Percentiles rank a stretch among this genome's conserved stretches.
These are phyloP conservation scores for Abrostola tripartita DNA, from an alignment of 2,888 invertebrate species.

Conservation along the genomic window DNA sequence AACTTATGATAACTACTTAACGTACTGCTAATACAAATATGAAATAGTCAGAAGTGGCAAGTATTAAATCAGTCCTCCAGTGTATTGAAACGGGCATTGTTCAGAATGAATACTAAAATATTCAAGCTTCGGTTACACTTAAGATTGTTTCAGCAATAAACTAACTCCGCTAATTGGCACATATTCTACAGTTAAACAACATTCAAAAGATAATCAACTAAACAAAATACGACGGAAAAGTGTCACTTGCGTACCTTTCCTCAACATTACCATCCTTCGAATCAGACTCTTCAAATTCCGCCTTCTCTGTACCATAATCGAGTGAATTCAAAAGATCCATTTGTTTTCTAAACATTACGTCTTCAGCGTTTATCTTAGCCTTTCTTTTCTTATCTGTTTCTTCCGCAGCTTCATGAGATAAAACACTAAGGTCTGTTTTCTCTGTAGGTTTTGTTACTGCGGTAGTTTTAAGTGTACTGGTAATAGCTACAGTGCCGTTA, in stretches of 20 bases:
- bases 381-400: conserved; percentile 45
- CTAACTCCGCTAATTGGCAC: not conserved
- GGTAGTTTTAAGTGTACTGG: conserved; percentile 2
- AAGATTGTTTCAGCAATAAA: conserved; percentile 1
- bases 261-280: conserved; percentile 61
- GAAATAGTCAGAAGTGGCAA: too few species aligned
- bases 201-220: conserved; percentile 23
- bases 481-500: conserved; percentile 6
- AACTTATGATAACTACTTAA: too few species aligned
- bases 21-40: too few species aligned
- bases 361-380: conserved; percentile 54
- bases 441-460: conserved; percentile 4
- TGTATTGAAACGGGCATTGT: too few species aligned
- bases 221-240: conserved; percentile 63
- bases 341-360: conserved; percentile 68
- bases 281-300: conserved; percentile 62
- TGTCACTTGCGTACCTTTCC: conserved; percentile 59
- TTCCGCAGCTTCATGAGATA: conserved; percentile 59
- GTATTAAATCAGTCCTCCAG: too few species aligned
- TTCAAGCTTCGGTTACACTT: not conserved
- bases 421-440: conserved; percentile 55
- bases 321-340: conserved; percentile 72
- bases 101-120: too few species aligned
- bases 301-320: conserved; percentile 72
- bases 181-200: conserved; percentile 35